Conservation (phyloP, 2,888 invertebrate genomes). For the Microdon myrmicae region DNA sequence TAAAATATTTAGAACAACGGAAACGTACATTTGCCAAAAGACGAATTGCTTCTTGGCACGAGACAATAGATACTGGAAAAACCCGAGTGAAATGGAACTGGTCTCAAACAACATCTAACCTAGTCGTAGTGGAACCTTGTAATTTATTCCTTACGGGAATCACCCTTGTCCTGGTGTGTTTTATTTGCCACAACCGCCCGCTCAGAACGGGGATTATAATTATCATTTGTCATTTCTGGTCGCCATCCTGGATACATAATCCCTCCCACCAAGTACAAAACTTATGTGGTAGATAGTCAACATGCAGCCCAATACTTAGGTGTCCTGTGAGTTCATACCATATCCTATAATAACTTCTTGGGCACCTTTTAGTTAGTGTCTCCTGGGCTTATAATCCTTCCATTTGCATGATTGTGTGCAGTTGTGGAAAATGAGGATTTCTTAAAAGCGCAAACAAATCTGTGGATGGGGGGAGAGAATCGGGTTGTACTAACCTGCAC, state of each 20-base stretch:
- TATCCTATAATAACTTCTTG: slow-evolving; percentile 12
- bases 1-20: slow-evolving; percentile 28
- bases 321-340: slow-evolving; percentile 3
- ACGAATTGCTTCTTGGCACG: slow-evolving; percentile 43
- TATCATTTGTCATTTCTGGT: slow-evolving; percentile 37
- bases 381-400: slow-evolving; percentile 9
- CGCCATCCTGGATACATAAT: slow-evolving; percentile 37
- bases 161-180: slow-evolving; percentile 8
- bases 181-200: slow-evolving; percentile 1
- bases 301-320: slow-evolving; percentile 7
- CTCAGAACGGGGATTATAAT: slow-evolving; percentile 44
- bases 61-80: slow-evolving; percentile 28
- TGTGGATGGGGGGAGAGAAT: too few relatives aligned
- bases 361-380: background rate
- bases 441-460: slow-evolving; percentile 22
- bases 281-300: slow-evolving; percentile 4
- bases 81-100: slow-evolving; percentile 19
- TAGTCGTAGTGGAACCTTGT: slow-evolving; percentile 23
- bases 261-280: slow-evolving; percentile 2
- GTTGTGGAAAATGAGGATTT: slow-evolving; percentile 51
- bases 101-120: slow-evolving; percentile 31
- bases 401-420: slow-evolving; percentile 50
- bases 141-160: slow-evolving; percentile 33
- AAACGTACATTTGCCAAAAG: slow-evolving; percentile 41
- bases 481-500: slow-evolving; percentile 74